These are phyloP conservation scores for Labeo rohita DNA, from an alignment of 2,113 vertebrate species.

Conservation along the genomic window DNA sequence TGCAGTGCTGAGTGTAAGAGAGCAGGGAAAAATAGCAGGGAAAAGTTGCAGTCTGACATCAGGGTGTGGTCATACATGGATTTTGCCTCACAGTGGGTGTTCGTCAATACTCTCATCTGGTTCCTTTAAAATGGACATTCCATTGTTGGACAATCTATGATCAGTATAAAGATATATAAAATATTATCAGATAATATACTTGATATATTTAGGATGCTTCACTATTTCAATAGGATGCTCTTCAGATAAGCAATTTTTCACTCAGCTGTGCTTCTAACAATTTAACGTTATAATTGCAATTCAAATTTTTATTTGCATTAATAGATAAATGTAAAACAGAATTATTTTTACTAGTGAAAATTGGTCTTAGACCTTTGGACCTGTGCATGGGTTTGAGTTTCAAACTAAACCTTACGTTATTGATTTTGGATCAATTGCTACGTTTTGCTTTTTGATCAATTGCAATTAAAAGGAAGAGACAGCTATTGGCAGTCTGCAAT, in stretches of 20 bases:
- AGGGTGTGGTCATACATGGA: constrained; percentile 24
- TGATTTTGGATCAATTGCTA: constrained; percentile 7
- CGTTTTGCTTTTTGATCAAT: background rate
- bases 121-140: background rate
- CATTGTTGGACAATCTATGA: background rate
- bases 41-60: background rate
- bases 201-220: too few relatives aligned
- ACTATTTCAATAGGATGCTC: too few relatives aligned
- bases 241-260: too few relatives aligned
- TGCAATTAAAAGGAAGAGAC: constrained; percentile 18
- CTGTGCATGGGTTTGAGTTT: background rate
- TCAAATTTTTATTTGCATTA: background rate
- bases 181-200: background rate
- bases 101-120: background rate
- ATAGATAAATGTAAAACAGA: background rate
- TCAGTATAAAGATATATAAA: background rate
- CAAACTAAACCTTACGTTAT: background rate
- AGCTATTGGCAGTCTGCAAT: background rate
- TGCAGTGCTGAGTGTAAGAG: constrained; percentile 19
- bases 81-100: background rate
- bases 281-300: too few relatives aligned
- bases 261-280: too few relatives aligned
- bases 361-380: background rate
- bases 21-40: background rate
- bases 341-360: background rate